These are phyloP conservation scores for Sprattus sprattus DNA, from an alignment of 2,113 vertebrate species.

Conservation along the genomic window DNA sequence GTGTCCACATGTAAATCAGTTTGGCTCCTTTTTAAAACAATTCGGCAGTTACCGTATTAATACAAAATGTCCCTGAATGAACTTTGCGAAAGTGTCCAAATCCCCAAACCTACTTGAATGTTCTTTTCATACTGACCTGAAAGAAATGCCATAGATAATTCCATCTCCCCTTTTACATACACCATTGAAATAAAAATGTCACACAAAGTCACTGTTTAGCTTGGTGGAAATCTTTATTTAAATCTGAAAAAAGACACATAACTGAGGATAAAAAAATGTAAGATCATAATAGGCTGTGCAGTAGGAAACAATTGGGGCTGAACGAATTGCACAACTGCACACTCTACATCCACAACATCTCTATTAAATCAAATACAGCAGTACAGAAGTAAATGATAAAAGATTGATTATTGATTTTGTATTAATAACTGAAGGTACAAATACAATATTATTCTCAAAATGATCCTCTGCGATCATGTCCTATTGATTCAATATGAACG, in stretches of 20 bases:
- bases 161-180: too few relatives aligned
- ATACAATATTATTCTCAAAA: background rate
- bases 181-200: background rate
- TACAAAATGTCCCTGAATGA: background rate
- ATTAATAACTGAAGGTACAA: background rate
- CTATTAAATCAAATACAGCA: background rate
- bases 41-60: too few relatives aligned
- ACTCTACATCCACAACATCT: background rate
- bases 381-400: background rate
- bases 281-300: background rate
- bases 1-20: background rate
- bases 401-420: background rate
- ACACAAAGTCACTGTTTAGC: background rate
- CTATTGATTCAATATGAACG: background rate
- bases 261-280: conserved; percentile 26
- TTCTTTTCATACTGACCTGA: too few relatives aligned
- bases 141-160: too few relatives aligned
- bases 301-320: background rate
- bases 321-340: background rate
- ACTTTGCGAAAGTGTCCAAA: background rate
- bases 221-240: conserved; percentile 57
- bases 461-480: background rate
- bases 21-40: too few relatives aligned
- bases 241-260: conserved; percentile 49
- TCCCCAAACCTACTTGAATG: too few relatives aligned